Conservation (phyloP, 1,140 invertebrate species). For the Pseudachorutes palmiensis region DNA sequence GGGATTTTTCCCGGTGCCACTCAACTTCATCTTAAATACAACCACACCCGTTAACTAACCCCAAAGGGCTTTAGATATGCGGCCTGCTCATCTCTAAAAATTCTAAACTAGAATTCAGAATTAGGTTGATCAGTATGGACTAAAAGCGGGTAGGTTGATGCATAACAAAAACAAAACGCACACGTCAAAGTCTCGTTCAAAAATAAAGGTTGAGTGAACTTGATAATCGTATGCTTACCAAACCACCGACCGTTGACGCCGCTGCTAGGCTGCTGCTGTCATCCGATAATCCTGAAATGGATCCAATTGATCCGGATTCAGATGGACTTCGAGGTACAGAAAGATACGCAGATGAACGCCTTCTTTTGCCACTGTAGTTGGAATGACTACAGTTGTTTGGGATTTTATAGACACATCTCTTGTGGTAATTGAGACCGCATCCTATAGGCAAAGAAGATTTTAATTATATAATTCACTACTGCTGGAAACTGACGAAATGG, state of each 20-base stretch:
- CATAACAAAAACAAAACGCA: too few species aligned
- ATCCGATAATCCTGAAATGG: slow-evolving; percentile 46
- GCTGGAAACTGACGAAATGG: too few species aligned
- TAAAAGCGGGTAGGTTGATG: too few species aligned
- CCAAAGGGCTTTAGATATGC: too few species aligned
- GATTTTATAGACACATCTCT: slow-evolving; percentile 95
- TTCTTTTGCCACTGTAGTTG: slow-evolving; percentile 43
- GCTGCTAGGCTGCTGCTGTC: slow-evolving; percentile 39
- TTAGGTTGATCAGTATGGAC: too few species aligned
- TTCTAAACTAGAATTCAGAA: too few species aligned
- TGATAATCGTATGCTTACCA: slow-evolving; percentile 35
- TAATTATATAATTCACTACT: neutral
- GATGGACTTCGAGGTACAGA: slow-evolving; percentile 60
- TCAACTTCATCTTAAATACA: too few species aligned
- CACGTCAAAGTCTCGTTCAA: too few species aligned
- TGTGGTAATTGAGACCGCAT: slow-evolving; percentile 96
- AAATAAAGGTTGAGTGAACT: neutral
- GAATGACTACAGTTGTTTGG: slow-evolving; percentile 84
- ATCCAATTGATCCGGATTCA: slow-evolving; percentile 48
- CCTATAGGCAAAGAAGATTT: slow-evolving; percentile 52
- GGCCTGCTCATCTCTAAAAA: too few species aligned
- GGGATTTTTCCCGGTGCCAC: too few species aligned
- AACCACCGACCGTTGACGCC: slow-evolving; percentile 37
- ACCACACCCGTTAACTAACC: too few species aligned
- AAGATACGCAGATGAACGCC: slow-evolving; percentile 35